Conservation (phyloP, 2,797 vertebrate genomes). For the Orestias chungarensis region DNA sequence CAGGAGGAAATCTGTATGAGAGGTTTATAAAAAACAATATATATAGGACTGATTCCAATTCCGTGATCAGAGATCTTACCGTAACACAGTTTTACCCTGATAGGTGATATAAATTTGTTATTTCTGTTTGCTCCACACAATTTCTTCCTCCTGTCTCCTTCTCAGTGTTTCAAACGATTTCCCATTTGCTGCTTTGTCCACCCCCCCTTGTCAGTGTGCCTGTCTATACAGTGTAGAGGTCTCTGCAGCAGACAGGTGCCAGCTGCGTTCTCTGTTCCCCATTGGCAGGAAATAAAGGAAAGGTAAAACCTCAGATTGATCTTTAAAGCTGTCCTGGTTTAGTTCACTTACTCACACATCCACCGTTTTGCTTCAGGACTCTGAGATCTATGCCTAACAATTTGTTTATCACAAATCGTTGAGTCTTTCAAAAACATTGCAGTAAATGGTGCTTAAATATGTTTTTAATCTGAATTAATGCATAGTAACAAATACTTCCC, state of each 20-base stretch:
- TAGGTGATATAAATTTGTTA: conserved; percentile 15
- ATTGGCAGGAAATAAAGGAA: conserved; percentile 52
- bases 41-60: conserved; percentile 53
- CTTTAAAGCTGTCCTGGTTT: conserved; percentile 20
- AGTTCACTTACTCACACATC: conserved; percentile 20
- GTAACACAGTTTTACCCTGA: conserved; percentile 62
- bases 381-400: conserved; percentile 15
- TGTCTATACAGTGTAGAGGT: conserved; percentile 29
- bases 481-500: too few relatives aligned
- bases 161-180: conserved; percentile 35
- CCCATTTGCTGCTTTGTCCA: conserved; percentile 13
- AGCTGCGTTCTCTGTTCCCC: conserved; percentile 34
- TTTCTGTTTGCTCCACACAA: conserved; percentile 5
- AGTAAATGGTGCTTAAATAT: background rate
- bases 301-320: conserved; percentile 54
- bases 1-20: conserved; percentile 12
- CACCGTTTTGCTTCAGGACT: conserved; percentile 30
- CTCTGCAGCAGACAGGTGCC: conserved; percentile 34
- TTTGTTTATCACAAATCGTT: conserved; percentile 1
- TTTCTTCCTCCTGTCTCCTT: conserved; percentile 2
- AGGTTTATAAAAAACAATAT: conserved; percentile 48
- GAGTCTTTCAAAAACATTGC: conserved; percentile 2
- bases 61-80: conserved; percentile 58
- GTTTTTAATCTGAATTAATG: too few relatives aligned
- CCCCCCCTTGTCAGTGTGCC: conserved; percentile 22